These are phyloP conservation scores for Hypocryptadius cinnamomeus DNA, from an alignment of 2,113 vertebrate species.

Conservation along the genomic window DNA sequence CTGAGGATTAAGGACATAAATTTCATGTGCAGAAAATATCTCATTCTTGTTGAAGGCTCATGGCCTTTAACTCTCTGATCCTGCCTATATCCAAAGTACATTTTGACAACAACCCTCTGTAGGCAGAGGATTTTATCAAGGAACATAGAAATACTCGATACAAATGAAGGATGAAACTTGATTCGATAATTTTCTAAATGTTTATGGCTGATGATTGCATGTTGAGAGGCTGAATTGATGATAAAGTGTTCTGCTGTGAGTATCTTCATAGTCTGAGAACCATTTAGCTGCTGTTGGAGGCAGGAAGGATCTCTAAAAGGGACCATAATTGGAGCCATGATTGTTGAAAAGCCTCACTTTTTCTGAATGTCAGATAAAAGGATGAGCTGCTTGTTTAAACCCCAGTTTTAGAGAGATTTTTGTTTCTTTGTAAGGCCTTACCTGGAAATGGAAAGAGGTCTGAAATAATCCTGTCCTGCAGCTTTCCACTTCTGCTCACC, in stretches of 20 bases:
- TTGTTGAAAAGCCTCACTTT: not conserved
- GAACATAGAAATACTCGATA: not conserved
- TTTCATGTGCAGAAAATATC: not conserved
- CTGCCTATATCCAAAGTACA: not conserved
- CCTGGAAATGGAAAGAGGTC: not conserved
- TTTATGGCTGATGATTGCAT: not conserved
- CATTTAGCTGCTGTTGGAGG: not conserved
- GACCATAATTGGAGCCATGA: not conserved
- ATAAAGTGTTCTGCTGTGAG: not conserved
- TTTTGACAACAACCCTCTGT: not conserved
- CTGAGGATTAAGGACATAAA: not conserved
- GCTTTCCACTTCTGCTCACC: not conserved
- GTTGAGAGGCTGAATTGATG: not conserved
- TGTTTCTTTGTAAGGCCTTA: not conserved
- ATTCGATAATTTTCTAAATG: not conserved
- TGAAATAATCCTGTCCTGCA: not conserved
- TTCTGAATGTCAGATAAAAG: not conserved
- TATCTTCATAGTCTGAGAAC: not conserved
- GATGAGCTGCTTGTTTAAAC: not conserved
- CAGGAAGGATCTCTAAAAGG: not conserved
- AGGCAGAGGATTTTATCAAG: not conserved
- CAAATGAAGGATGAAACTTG: not conserved
- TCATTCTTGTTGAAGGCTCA: not conserved
- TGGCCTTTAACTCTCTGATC: not conserved
- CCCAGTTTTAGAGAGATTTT: not conserved